Evolutionary conservation across 2,113 vertebrate species (phyloP), one percentile per base, ranked within the genome.

Genomic region (Athene noctua): DNA sequence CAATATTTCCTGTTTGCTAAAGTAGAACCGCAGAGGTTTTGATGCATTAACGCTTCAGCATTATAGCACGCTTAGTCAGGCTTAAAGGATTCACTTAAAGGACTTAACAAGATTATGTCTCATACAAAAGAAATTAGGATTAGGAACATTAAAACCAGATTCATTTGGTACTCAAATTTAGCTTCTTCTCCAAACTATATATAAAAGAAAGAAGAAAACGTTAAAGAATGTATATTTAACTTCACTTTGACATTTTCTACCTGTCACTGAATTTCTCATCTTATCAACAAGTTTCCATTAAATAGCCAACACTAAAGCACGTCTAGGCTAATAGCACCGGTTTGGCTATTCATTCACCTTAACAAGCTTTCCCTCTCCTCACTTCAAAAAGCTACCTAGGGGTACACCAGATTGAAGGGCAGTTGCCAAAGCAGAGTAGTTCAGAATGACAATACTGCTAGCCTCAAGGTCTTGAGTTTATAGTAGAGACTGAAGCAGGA

Each of bases 21-120:
- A 74, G 67, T 27, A 63, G 87, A 92, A 55, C 38, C 55, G 81
- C 26, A 42, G n/a, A 71, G 26, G 14, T 70, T 71, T 62, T 40
- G 26, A 74, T 52, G 40, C n/a, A 80, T 84, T 89, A 91, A 92
- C 51, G 36, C 78, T 77, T 72, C 34, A 84, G 38, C 87, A 87
- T 78, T 77, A 87, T 2, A 96, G 26, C 34, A 84, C 81, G 32
- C 89, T 92, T 61, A 92, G 65, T 71, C 57, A 74, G 77, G 80
- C 72, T 96, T 95, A 89, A 95, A 86, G 82, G 77, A 89, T 73
- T 87, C 84, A 80, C 49, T 92, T 74, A 54, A 51, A 81, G 86
- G 73, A 94, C 89, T 96, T 94, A 95, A 86, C 26, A 81, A 67
- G 72, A 95, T 94, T 84, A 86, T 84, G 95, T 82, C 67, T 91